phyloP scores from a whole-genome alignment of 1,140 invertebrate genomes.

The Drosophila eugracilis region DNA sequence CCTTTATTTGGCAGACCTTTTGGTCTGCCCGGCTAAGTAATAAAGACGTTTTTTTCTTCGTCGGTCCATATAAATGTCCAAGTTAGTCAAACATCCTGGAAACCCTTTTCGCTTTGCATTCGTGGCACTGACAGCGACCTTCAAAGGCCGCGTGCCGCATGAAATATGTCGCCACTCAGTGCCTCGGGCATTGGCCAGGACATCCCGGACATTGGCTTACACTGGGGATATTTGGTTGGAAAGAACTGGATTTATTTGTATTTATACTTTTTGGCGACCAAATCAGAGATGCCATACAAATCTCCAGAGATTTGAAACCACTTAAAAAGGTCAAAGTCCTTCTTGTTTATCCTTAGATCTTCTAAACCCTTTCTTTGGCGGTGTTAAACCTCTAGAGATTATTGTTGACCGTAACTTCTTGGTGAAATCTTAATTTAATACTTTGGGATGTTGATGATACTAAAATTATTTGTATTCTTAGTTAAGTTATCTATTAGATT shows the following conservation, averaged over 20 bases:
- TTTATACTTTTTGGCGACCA: not conserved
- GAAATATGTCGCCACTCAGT: slow-evolving; percentile 76
- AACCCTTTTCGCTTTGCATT: slow-evolving; percentile 56
- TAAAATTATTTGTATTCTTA: too few species aligned
- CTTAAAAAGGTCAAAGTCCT: not conserved
- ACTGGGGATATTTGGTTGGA: not conserved
- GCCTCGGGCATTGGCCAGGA: slow-evolving; percentile 17
- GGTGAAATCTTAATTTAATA: too few species aligned
- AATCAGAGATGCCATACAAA: not conserved
- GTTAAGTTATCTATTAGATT: too few species aligned
- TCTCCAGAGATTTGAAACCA: not conserved
- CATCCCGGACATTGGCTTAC: slow-evolving; percentile 9
- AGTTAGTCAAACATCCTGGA: slow-evolving; percentile 69
- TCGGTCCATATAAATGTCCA: slow-evolving; percentile 61
- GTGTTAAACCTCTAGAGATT: not conserved
- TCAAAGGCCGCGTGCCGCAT: slow-evolving; percentile 43
- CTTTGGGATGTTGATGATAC: too few species aligned
- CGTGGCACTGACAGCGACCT: slow-evolving; percentile 38
- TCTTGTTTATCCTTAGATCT: too few species aligned
- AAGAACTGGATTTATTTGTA: not conserved
- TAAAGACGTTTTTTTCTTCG: slow-evolving; percentile 53
- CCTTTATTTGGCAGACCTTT: slow-evolving; percentile 10
- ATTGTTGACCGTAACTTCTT: too few species aligned
- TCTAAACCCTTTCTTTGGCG: too few species aligned
- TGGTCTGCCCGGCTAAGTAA: slow-evolving; percentile 28